Evolutionary conservation across 2,797 vertebrate species (phyloP).

Genomic region (Coreius guichenoti): DNA sequence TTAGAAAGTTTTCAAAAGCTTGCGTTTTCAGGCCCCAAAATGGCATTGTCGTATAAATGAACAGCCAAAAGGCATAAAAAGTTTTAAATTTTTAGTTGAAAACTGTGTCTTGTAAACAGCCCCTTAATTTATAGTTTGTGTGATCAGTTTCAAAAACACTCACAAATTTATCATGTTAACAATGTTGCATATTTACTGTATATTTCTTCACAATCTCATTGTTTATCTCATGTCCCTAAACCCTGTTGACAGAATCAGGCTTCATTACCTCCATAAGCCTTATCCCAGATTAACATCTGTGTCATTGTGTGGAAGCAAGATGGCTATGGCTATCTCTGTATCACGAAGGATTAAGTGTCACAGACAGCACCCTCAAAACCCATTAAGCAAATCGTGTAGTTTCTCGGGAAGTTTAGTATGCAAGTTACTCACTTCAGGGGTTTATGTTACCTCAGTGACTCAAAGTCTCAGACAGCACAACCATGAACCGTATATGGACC

Average conservation of each 20-base stretch:
- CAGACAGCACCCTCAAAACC: conserved; percentile 30
- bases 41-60: not conserved
- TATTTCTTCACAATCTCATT: not conserved
- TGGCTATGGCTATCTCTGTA: not conserved
- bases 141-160: conserved; percentile 1
- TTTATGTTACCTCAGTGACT: conserved; percentile 2
- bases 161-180: not conserved
- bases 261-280: conserved; percentile 44
- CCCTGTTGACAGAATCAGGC: conserved; percentile 46
- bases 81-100: not conserved
- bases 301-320: conserved; percentile 18
- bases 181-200: not conserved
- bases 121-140: not conserved
- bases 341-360: conserved; percentile 35
- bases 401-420: not conserved
- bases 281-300: conserved; percentile 49
- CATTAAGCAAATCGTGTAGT: conserved; percentile 4
- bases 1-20: no score
- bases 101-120: not conserved
- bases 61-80: no score
- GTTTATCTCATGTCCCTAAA: conserved; percentile 37
- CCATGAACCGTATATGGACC: not conserved
- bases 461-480: not conserved
- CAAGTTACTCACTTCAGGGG: not conserved
- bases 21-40: not conserved